Evolutionary conservation across 2,888 invertebrate genomes (phyloP).

Genomic region (Agrochola lychnidis): DNA sequence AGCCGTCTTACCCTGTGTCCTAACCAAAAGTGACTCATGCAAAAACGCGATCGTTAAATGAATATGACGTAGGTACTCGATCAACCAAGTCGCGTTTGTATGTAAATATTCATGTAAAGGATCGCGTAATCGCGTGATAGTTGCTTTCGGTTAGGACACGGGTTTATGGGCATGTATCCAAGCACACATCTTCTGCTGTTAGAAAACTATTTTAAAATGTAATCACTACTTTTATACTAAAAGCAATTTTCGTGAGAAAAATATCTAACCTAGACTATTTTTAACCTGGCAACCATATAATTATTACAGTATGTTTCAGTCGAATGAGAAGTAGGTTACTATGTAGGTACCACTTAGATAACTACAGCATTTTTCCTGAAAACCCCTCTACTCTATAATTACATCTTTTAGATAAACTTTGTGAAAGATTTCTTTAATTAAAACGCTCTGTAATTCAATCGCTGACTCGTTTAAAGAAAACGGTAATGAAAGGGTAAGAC

Average conservation of each 20-base stretch:
- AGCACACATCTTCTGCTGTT: background rate
- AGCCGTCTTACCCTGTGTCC: no score
- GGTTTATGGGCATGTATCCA: background rate
- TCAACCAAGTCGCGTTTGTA: background rate
- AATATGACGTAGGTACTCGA: background rate
- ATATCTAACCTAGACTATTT: background rate
- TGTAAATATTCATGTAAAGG: background rate
- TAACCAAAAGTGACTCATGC: no score
- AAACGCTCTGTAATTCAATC: constrained; percentile 48
- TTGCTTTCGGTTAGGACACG: background rate
- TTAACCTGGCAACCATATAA: background rate
- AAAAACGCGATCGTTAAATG: no score
- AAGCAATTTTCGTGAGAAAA: background rate
- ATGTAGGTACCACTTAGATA: background rate
- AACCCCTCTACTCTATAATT: constrained; percentile 28
- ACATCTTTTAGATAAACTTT: constrained; percentile 40
- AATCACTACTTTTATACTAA: background rate
- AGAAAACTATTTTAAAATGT: background rate
- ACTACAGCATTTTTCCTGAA: constrained; percentile 3
- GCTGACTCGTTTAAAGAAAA: constrained; percentile 37
- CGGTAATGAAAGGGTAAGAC: constrained; percentile 31
- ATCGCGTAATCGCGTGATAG: background rate
- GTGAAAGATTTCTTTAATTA: constrained; percentile 48
- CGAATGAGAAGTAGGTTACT: background rate
- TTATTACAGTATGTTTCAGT: background rate